Base-by-base conservation (phyloP, 92 coral and sea anemone genomes). In the Epizoanthus illoricatus region DNA sequence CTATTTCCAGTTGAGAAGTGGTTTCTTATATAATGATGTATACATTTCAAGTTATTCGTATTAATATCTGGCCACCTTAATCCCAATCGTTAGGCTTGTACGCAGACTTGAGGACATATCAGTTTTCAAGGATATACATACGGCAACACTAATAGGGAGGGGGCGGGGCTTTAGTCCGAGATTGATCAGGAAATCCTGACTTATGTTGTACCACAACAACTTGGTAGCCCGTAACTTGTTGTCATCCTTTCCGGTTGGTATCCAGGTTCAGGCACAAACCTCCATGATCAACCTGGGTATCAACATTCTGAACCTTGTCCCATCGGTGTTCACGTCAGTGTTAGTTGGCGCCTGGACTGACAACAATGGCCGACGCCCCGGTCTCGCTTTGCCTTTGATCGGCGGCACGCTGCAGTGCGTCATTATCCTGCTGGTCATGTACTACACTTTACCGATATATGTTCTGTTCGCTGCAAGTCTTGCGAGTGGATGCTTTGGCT, bases 231-330 rank as follows among this genome's bases (percentile, higher is more conserved):
- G 52, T 45, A 45, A 45, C 52, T 0, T 45, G 6, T 45, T 45
- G 52, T 45, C 4, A 45, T 8, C 0, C 4, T 5, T 10, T 71
- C 4, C 42, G 41, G 17, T 23, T 73, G 41, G 28, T 47, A 7
- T 65, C 18, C 40, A 73, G 79, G 79, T 73, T 73, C 72, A 68
- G 11, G 72, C 72, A 68, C 72, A 68, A 11, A 68, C 72, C 11
- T 15, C 72, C 72, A 68, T 68, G 72, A 15, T 36, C 45, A 68
- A 68, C 47, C 52, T 68, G 7, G 72, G 72, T 7, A 68, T 68
- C 49, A 13, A 39, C 19, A 41, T 68, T 68, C 72, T 68, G 49
- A 68, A 68, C 40, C 72, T 68, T 7, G 4, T 68, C 3, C 72
- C 72, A 1, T 68, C 72, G n/a, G 42, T 68, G 72, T 19, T 68